Percentiles rank a stretch among this genome's conserved stretches.
Conservation (phyloP, 2,113 vertebrate species). For the Irena cyanogastra region DNA sequence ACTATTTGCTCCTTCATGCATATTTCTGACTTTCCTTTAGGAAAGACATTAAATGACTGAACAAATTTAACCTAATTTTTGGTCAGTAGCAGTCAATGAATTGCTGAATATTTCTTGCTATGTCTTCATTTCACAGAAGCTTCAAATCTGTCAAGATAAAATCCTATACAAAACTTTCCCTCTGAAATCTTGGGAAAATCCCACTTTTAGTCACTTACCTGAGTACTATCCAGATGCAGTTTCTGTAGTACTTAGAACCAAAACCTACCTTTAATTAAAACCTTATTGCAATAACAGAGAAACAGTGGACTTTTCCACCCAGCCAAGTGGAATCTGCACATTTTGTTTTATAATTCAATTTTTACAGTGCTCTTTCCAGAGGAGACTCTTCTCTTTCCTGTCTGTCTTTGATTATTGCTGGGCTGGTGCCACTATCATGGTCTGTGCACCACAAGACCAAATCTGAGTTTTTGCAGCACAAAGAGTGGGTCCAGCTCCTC, state of each 20-base stretch:
- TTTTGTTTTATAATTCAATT: slow-evolving; percentile 25
- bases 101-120: neutral
- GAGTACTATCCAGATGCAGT: neutral
- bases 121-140: neutral
- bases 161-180: neutral
- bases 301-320: slow-evolving; percentile 10
- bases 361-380: slow-evolving; percentile 29
- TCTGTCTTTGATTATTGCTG: slow-evolving; percentile 52
- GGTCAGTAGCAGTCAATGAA: neutral
- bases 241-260: neutral
- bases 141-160: neutral
- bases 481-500: slow-evolving; percentile 22
- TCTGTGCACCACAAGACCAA: neutral
- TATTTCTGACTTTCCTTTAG: slow-evolving; percentile 16
- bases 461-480: neutral
- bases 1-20: slow-evolving; percentile 18
- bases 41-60: neutral
- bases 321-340: slow-evolving; percentile 20
- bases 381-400: slow-evolving; percentile 13
- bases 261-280: slow-evolving; percentile 44
- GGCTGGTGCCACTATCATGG: slow-evolving; percentile 22
- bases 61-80: slow-evolving; percentile 9
- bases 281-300: slow-evolving; percentile 14
- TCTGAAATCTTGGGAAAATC: neutral
- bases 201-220: neutral